phyloP scores from a whole-genome alignment of 2,113 vertebrate genomes.

The Tupaia tana region DNA sequence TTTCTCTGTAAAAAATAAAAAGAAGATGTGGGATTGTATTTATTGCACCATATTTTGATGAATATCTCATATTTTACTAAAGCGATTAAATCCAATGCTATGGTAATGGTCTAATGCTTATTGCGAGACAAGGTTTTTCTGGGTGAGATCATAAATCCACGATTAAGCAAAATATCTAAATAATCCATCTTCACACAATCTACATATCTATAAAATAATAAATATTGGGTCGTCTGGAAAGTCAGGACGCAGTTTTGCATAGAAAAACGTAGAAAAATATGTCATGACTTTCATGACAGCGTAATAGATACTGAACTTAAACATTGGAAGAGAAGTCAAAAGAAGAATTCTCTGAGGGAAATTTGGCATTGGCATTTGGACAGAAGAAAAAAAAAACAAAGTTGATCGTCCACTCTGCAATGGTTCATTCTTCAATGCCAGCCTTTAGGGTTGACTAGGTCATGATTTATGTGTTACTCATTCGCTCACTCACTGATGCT shows the following conservation, averaged over 20 bases:
- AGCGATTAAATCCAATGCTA: neutral
- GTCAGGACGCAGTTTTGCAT: no score
- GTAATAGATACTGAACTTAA: neutral
- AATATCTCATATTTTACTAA: neutral
- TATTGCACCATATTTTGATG: neutral
- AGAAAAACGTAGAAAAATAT: no score
- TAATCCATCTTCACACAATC: neutral
- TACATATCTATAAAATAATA: neutral
- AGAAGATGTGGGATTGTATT: neutral
- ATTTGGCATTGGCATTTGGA: neutral
- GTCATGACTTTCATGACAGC: no score
- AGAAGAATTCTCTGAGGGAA: neutral
- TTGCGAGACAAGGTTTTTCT: neutral
- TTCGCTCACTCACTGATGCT: neutral
- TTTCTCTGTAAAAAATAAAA: no score
- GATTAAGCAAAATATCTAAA: neutral
- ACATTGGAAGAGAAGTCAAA: neutral
- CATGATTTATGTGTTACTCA: neutral
- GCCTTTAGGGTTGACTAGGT: neutral
- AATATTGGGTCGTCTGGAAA: neutral
- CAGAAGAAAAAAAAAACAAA: neutral
- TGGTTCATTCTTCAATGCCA: neutral
- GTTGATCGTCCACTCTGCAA: neutral
- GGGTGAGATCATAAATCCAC: neutral
- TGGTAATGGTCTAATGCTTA: neutral